Percentiles rank a stretch among this genome's conserved stretches.
These are phyloP conservation scores for Drosophila peninsularis DNA, from an alignment of 2,888 invertebrate genomes.

Conservation along the genomic window DNA sequence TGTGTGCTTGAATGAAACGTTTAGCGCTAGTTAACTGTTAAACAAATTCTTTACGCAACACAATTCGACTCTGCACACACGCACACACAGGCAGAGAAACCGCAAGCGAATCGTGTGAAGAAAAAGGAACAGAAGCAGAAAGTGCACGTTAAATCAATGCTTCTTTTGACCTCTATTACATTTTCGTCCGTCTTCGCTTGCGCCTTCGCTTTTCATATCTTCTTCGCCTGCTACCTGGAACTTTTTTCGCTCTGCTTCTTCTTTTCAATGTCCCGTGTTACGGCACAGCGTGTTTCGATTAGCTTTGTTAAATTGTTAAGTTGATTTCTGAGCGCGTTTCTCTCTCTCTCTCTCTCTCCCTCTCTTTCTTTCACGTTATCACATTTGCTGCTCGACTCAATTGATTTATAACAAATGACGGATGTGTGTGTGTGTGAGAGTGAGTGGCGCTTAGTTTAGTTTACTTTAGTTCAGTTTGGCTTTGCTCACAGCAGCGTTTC, in stretches of 20 bases:
- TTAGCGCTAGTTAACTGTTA: constrained; percentile 48
- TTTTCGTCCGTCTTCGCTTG: constrained; percentile 59
- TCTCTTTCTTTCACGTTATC: constrained; percentile 25
- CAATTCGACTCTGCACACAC: constrained; percentile 34
- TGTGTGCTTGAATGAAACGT: constrained; percentile 46
- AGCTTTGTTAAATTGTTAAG: constrained; percentile 13
- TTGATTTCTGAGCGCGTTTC: constrained; percentile 31
- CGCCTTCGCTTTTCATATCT: constrained; percentile 40
- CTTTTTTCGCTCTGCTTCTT: constrained; percentile 22
- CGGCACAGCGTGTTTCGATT: constrained; percentile 64
- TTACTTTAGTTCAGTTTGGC: constrained; percentile 12
- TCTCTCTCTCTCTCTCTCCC: not conserved
- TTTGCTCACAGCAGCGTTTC: constrained; percentile 51
- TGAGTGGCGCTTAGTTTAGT: constrained; percentile 14
- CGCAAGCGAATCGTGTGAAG: constrained; percentile 38
- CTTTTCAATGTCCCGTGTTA: constrained; percentile 69
- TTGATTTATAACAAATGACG: constrained; percentile 24
- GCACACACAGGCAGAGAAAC: constrained; percentile 37
- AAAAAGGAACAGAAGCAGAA: constrained; percentile 50
- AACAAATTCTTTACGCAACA: constrained; percentile 72
- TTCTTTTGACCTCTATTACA: constrained; percentile 82
- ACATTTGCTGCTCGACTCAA: constrained; percentile 42
- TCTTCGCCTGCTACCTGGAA: constrained; percentile 38
- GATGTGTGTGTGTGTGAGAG: constrained; percentile 3
- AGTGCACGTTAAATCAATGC: constrained; percentile 79